Conservation (phyloP, 2,797 vertebrate genomes). For the Cottoperca gobio region DNA sequence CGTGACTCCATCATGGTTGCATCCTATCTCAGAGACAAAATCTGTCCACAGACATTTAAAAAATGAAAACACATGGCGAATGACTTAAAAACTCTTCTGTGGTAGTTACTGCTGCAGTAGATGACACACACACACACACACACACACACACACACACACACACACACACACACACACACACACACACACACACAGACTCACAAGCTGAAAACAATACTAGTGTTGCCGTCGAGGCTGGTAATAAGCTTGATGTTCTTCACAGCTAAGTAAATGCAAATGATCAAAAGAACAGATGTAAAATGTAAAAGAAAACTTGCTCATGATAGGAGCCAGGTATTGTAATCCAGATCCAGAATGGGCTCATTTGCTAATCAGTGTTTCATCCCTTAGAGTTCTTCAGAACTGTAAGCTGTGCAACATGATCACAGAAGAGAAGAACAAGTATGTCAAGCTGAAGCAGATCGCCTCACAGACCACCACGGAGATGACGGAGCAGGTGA, state of each 20-base stretch:
- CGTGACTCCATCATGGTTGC: too few relatives aligned
- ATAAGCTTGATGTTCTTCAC: background rate
- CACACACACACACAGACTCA: too few relatives aligned
- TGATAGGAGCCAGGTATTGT: background rate
- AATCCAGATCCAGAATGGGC: background rate
- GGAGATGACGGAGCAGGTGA: slow-evolving; percentile 84
- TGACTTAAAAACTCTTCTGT: too few relatives aligned
- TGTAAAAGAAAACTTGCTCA: background rate
- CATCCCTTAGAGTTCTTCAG: slow-evolving; percentile 82
- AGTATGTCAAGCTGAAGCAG: slow-evolving; percentile 86
- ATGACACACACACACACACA: too few relatives aligned
- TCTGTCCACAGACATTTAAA: too few relatives aligned
- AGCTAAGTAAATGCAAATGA: background rate
- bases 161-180: too few relatives aligned
- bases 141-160: too few relatives aligned
- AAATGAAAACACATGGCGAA: too few relatives aligned
- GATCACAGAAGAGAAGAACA: slow-evolving; percentile 88
- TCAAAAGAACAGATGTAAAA: background rate
- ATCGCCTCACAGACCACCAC: slow-evolving; percentile 83
- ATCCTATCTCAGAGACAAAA: too few relatives aligned
- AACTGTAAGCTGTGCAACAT: slow-evolving; percentile 83
- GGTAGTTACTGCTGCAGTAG: too few relatives aligned
- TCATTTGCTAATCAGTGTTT: slow-evolving; percentile 5
- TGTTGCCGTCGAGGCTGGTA: too few relatives aligned
- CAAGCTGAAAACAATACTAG: too few relatives aligned